These are phyloP conservation scores for Enteromius thamalakanensis DNA, from an alignment of 2,797 vertebrate genomes.

Conservation along the genomic window DNA sequence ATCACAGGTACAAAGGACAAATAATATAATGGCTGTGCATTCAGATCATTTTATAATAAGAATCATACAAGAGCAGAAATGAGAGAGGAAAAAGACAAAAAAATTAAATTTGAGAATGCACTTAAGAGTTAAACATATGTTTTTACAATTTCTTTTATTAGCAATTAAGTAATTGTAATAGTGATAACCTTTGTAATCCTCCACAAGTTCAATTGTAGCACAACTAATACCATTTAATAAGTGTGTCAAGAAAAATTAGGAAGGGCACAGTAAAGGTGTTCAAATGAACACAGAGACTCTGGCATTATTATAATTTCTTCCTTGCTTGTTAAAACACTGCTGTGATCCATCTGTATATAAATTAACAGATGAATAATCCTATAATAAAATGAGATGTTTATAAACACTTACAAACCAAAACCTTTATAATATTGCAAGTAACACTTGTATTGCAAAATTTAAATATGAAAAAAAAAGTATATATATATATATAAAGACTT, in stretches of 20 bases:
- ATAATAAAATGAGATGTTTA: background rate
- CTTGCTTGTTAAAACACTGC: slow-evolving; percentile 4
- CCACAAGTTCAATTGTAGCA: slow-evolving; percentile 2
- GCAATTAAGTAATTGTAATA: slow-evolving; percentile 5
- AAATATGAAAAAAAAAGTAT: too few relatives aligned
- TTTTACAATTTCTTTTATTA: slow-evolving; percentile 43
- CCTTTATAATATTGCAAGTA: background rate
- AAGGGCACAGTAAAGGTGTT: background rate
- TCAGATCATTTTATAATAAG: background rate
- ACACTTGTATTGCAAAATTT: background rate
- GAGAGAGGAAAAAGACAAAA: background rate
- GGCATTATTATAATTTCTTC: background rate
- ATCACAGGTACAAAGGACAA: background rate
- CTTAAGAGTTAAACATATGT: slow-evolving; percentile 19
- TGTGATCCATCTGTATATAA: slow-evolving; percentile 23
- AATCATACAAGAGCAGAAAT: slow-evolving; percentile 14
- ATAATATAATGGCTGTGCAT: background rate
- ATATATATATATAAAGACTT: background rate
- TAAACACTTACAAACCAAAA: background rate
- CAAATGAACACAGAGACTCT: background rate
- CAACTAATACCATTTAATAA: background rate
- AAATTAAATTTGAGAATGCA: slow-evolving; percentile 27
- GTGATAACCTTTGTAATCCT: background rate
- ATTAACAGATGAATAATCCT: background rate
- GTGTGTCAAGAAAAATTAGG: background rate